These are phyloP conservation scores for Philonicus albiceps DNA, from an alignment of 2,888 invertebrate genomes.

Conservation along the genomic window DNA sequence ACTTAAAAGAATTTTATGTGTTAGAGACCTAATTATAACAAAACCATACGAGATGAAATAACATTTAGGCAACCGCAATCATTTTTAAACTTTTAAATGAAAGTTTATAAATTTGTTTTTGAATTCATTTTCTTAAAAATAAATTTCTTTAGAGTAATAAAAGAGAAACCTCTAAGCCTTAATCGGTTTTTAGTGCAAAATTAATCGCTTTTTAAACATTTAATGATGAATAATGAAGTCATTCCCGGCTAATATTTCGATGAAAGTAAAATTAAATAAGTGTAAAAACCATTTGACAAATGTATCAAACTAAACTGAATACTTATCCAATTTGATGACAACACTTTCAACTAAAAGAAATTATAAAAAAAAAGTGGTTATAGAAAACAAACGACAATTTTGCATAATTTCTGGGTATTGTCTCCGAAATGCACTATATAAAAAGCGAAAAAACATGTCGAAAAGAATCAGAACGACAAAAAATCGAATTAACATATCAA, in stretches of 20 bases:
- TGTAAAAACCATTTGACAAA: background rate
- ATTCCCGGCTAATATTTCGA: too few relatives aligned
- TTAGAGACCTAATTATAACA: too few relatives aligned
- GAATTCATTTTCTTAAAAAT: too few relatives aligned
- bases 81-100: too few relatives aligned
- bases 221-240: too few relatives aligned
- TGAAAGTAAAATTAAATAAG: background rate
- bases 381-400: background rate
- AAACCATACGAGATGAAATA: too few relatives aligned
- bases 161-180: background rate
- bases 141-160: background rate
- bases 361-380: background rate
- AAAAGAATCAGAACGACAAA: background rate
- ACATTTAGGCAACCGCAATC: too few relatives aligned
- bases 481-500: background rate
- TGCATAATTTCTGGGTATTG: background rate
- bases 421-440: background rate
- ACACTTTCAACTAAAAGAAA: background rate
- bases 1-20: background rate
- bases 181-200: too few relatives aligned
- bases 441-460: background rate
- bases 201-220: too few relatives aligned
- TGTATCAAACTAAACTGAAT: background rate
- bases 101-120: too few relatives aligned
- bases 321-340: background rate